Evolutionary conservation across 2,888 invertebrate species (phyloP).

Genomic region (Acronicta leporina): DNA sequence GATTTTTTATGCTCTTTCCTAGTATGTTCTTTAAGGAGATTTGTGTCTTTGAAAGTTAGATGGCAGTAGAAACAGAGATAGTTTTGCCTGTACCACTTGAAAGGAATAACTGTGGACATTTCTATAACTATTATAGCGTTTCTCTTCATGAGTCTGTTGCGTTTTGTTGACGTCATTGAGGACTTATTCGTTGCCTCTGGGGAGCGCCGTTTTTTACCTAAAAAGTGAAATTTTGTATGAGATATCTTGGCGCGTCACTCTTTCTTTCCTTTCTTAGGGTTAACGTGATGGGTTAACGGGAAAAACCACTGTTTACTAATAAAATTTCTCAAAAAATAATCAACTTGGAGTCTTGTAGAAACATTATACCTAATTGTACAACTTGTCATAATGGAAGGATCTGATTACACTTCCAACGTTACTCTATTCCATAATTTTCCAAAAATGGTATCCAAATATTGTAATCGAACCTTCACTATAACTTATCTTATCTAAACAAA

Average conservation of each 20-base stretch:
- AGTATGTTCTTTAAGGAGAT: constrained; percentile 79
- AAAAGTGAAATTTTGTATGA: constrained; percentile 73
- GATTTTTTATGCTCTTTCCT: constrained; percentile 67
- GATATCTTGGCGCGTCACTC: constrained; percentile 31
- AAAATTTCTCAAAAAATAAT: no score
- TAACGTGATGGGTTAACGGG: no score
- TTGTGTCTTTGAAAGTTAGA: constrained; percentile 69
- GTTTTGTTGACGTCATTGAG: constrained; percentile 75
- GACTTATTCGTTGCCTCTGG: constrained; percentile 69
- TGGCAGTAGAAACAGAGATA: constrained; percentile 84
- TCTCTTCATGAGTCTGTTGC: constrained; percentile 78
- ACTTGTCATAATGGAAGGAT: no score
- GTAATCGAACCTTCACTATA: no score
- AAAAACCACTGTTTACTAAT: no score
- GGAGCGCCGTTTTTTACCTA: constrained; percentile 67
- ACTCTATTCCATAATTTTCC: no score
- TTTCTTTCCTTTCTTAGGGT: neutral
- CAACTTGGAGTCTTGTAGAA: no score
- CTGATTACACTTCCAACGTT: no score
- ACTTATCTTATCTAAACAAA: no score
- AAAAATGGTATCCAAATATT: no score
- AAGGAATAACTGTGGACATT: constrained; percentile 74
- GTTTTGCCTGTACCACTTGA: constrained; percentile 83
- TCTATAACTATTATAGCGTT: constrained; percentile 79
- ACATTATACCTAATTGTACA: no score